Conservation (phyloP, 2,888 invertebrate species). For the Fabriciana adippe region DNA sequence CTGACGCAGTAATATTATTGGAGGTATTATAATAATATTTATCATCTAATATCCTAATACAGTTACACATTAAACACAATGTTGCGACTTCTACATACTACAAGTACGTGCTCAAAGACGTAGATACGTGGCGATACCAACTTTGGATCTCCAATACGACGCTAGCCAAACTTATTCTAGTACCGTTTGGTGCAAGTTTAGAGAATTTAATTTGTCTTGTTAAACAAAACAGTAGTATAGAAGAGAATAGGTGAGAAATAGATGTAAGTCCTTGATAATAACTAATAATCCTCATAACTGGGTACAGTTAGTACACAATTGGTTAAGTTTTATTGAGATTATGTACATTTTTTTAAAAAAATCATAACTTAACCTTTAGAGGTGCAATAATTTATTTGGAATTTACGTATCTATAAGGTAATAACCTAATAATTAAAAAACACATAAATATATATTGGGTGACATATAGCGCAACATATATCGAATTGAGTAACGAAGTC, state of each 20-base stretch:
- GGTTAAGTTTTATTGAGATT: no score
- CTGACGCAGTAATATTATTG: constrained; percentile 2
- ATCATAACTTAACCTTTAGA: no score
- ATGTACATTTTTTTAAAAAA: no score
- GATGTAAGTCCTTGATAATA: no score
- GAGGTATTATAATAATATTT: constrained; percentile 10
- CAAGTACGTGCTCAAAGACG: constrained; percentile 35
- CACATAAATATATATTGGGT: no score
- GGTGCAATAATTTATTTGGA: no score
- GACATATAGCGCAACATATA: no score
- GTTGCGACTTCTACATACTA: constrained; percentile 16
- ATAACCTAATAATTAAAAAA: no score
- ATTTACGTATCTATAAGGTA: no score
- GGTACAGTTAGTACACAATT: no score
- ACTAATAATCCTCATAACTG: no score
- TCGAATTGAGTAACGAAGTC: no score
- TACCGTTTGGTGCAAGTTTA: constrained; percentile 40
- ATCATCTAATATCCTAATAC: constrained; percentile 22
- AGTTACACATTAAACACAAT: constrained; percentile 18
- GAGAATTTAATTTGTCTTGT: constrained; percentile 1
- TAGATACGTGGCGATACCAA: constrained; percentile 56
- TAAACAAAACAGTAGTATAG: constrained; percentile 1
- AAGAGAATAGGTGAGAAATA: not conserved
- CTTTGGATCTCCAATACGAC: constrained; percentile 59
- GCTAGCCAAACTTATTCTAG: constrained; percentile 58